Base-by-base conservation (phyloP, 2,888 invertebrate genomes). In the Meta bourneti region DNA sequence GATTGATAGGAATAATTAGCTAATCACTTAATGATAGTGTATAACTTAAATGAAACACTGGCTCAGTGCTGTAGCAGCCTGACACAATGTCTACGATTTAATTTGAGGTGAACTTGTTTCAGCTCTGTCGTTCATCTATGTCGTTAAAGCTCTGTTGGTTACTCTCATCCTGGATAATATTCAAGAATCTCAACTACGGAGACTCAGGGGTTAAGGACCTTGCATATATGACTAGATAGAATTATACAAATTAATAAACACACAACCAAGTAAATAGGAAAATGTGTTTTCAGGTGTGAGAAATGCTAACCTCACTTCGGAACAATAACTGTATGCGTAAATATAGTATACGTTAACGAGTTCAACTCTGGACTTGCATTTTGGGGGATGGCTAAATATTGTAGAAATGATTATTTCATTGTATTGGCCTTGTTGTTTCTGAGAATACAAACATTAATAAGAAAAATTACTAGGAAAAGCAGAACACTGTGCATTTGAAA, bases 191-290 rank as follows among this genome's bases (percentile, higher is more conserved):
- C 16, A 82, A 82, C 48, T 48, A 48, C 13, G 7, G 69, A 11
- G 48, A 19, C 52, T 16, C 9, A 72, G 71, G 51, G 84, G 61
- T 84, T 74, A 75, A 84, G n/a, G 75, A 75, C 84, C 74, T 84
- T 5, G 72, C 61, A 7, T 48, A 7, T 48, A 49, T 20, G 49
- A 52, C 19, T 7, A 48, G 75, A 61, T n/a, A 61, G n/a, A 75
- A 48, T 34, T 75, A 84, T 61, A 54, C 20, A 52, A 74, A 54
- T 75, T 61, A 75, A 61, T 61, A 61, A 61, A n/a, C 8, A n/a
- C 34, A 70, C 34, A 6, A 48, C 61, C 52, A 20, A 8, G 16
- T 20, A 84, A 75, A 19, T 74, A 19, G 48, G 49, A 48, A n/a
- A 84, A 13, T 75, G 61, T 75, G 34, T 84, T 84, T 48, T 54